A percentile compares a stretch with the other conserved stretches of the same genome.
Conservation (phyloP, 64 coral and sea anemone genomes). For the Pocillopora damicornis region DNA sequence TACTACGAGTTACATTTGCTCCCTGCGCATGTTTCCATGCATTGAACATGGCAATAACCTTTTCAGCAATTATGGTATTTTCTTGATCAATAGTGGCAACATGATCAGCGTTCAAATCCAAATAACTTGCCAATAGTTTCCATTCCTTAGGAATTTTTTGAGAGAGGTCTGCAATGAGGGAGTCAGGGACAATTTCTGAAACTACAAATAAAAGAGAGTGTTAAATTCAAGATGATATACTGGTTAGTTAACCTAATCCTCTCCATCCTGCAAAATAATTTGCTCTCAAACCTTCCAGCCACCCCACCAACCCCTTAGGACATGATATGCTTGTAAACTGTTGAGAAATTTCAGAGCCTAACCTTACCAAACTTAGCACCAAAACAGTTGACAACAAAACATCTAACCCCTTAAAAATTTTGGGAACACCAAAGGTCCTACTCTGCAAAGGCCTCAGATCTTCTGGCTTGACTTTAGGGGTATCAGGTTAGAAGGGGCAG, state of each 20-base stretch:
- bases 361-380: too few species aligned
- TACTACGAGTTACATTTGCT: slow-evolving; percentile 18
- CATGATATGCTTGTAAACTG: too few species aligned
- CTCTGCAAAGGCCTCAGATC: too few species aligned
- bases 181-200: slow-evolving; percentile 18
- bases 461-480: too few species aligned
- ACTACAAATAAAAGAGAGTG: background rate
- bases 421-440: too few species aligned
- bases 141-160: background rate
- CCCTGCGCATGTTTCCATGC: slow-evolving; percentile 7
- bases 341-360: too few species aligned
- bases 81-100: slow-evolving; percentile 6
- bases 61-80: background rate
- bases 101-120: slow-evolving; percentile 6
- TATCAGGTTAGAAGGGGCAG: too few species aligned
- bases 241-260: background rate
- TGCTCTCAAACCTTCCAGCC: too few species aligned
- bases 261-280: too few species aligned
- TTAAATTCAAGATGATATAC: background rate
- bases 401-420: too few species aligned
- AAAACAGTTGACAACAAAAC: too few species aligned
- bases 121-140: background rate
- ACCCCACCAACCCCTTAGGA: too few species aligned
- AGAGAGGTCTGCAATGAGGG: slow-evolving; percentile 14
- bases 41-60: slow-evolving; percentile 34